Percentiles rank a stretch among this genome's conserved stretches.
Conservation (phyloP, 2,888 invertebrate species). For the Sylvicola cinctus region DNA sequence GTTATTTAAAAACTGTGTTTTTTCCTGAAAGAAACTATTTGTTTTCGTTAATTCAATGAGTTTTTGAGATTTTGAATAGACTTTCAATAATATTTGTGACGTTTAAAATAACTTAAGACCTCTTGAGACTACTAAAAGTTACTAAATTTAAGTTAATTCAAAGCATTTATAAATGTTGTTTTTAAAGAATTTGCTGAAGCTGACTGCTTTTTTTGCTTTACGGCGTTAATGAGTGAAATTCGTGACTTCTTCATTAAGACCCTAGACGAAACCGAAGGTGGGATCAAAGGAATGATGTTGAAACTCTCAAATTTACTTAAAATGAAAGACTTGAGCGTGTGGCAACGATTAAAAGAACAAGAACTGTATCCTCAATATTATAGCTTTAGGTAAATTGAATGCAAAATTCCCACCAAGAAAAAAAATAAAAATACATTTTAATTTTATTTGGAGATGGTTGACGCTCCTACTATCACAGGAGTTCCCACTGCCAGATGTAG, state of each 20-base stretch:
- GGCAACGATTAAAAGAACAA: constrained; percentile 54
- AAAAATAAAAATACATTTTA: too few relatives aligned
- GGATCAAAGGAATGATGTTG: constrained; percentile 80
- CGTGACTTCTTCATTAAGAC: constrained; percentile 94
- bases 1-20: constrained; percentile 21
- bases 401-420: too few relatives aligned
- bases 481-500: constrained; percentile 90
- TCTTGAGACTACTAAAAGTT: background rate
- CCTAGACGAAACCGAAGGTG: constrained; percentile 79
- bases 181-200: constrained; percentile 76
- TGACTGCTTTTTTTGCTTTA: constrained; percentile 96
- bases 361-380: constrained; percentile 90
- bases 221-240: constrained; percentile 93
- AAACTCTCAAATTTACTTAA: constrained; percentile 57
- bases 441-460: too few relatives aligned
- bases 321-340: constrained; percentile 54
- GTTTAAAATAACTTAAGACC: too few relatives aligned
- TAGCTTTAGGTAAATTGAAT: too few relatives aligned
- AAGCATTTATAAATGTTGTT: constrained; percentile 5
- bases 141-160: background rate
- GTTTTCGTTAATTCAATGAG: constrained; percentile 1
- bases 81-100: constrained; percentile 1
- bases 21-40: constrained; percentile 3
- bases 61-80: background rate
- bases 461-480: constrained; percentile 91